Percentiles rank a stretch among this genome's conserved stretches.
These are phyloP conservation scores for Clamator glandarius DNA, from an alignment of 2,797 vertebrate genomes.

Conservation along the genomic window DNA sequence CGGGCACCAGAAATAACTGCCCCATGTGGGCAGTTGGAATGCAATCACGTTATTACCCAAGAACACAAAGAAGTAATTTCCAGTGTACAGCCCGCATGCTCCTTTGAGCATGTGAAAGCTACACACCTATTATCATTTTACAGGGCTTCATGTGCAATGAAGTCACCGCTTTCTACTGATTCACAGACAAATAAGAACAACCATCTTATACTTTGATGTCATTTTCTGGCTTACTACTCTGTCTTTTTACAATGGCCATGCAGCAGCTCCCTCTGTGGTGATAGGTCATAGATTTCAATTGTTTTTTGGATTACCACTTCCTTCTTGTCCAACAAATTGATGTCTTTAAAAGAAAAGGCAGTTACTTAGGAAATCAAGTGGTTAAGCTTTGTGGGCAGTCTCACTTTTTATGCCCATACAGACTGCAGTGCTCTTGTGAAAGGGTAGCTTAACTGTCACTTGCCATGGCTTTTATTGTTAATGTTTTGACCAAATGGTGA, in stretches of 20 bases:
- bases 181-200: neutral
- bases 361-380: conserved; percentile 80
- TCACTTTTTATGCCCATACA: conserved; percentile 25
- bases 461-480: neutral
- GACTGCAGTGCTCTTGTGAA: conserved; percentile 51
- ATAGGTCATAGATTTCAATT: conserved; percentile 61
- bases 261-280: conserved; percentile 28
- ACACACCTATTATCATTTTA: neutral
- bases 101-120: neutral
- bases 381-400: conserved; percentile 62
- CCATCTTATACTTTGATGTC: neutral
- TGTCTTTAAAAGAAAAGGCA: conserved; percentile 54
- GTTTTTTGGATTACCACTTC: conserved; percentile 74
- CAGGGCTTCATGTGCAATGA: neutral
- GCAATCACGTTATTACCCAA: conserved; percentile 25
- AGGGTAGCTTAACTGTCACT: conserved; percentile 47
- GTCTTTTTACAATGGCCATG: conserved; percentile 6
- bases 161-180: conserved; percentile 10
- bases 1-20: conserved; percentile 46
- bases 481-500: neutral
- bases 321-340: conserved; percentile 65
- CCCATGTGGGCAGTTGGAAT: conserved; percentile 9
- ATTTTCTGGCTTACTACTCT: conserved; percentile 8
- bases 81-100: neutral
- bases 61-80: neutral